Evolutionary conservation across 1,140 invertebrate genomes (phyloP).

Genomic region (Pissodes strobi): DNA sequence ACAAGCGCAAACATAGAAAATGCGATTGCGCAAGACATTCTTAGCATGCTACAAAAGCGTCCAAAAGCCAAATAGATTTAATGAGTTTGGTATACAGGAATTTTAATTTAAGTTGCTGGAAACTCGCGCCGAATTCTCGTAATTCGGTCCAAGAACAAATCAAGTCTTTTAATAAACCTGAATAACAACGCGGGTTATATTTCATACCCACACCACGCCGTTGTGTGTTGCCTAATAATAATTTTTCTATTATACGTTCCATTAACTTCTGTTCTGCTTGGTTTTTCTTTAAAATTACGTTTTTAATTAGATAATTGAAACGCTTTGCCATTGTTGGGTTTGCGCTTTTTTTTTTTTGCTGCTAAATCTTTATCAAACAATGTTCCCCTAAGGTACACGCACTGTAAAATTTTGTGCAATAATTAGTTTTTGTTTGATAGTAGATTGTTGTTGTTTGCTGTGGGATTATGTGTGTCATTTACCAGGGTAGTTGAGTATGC

Average conservation of each 20-base stretch:
- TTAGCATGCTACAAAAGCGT: background rate
- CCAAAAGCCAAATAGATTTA: background rate
- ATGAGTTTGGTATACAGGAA: background rate
- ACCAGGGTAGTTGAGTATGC: background rate
- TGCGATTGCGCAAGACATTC: background rate
- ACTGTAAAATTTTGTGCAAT: slow-evolving; percentile 11
- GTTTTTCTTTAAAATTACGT: slow-evolving; percentile 39
- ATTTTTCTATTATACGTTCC: slow-evolving; percentile 42
- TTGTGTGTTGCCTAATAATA: slow-evolving; percentile 34
- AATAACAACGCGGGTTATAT: slow-evolving; percentile 23
- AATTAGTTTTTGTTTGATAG: slow-evolving; percentile 2
- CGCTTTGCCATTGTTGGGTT: background rate
- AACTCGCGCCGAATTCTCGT: slow-evolving; percentile 10
- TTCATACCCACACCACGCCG: slow-evolving; percentile 8
- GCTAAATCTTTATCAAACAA: slow-evolving; percentile 2
- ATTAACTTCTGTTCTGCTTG: slow-evolving; percentile 38
- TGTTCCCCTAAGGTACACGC: background rate
- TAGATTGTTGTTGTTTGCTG: background rate
- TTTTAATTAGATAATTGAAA: slow-evolving; percentile 39
- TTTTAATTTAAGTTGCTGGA: slow-evolving; percentile 22
- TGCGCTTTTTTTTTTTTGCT: slow-evolving; percentile 6
- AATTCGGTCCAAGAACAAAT: slow-evolving; percentile 20
- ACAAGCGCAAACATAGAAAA: background rate
- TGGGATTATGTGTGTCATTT: slow-evolving; percentile 10
- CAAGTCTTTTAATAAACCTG: slow-evolving; percentile 27